Conservation (phyloP, 30 jellyfish, hydroid and myxozoan species). For the Haliclystus octoradiatus region DNA sequence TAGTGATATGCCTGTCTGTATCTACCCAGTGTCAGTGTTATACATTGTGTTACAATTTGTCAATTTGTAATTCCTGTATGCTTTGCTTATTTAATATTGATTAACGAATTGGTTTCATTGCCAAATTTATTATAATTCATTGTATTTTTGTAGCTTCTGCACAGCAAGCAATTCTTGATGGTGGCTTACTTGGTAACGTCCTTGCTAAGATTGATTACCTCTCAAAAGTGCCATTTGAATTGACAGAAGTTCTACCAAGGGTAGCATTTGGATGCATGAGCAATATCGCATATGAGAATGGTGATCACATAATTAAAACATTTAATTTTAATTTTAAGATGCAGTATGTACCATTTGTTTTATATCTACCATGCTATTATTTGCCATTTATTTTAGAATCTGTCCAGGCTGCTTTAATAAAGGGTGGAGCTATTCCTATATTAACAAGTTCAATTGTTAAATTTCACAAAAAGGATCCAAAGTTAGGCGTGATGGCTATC, state of each 20-base stretch:
- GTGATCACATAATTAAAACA: no score
- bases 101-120: not conserved
- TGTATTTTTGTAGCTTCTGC: conserved; percentile 11
- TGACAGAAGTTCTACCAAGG: conserved; percentile 21
- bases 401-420: conserved; percentile 26
- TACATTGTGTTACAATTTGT: no score
- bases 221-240: conserved; percentile 25
- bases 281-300: conserved; percentile 47
- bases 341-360: not conserved
- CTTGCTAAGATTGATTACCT: conserved; percentile 11
- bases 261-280: conserved; percentile 51
- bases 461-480: conserved; percentile 14
- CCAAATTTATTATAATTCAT: no score
- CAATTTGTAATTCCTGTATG: no score
- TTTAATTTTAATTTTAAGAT: no score
- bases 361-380: not conserved
- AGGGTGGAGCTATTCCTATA: conserved; percentile 36
- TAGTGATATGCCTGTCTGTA: no score
- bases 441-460: conserved; percentile 13
- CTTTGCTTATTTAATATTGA: no score
- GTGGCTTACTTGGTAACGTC: conserved; percentile 27
- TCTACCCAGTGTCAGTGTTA: no score
- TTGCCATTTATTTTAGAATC: conserved; percentile 13
- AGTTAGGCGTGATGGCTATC: conserved; percentile 23
- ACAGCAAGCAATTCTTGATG: conserved; percentile 21